Percentiles rank a stretch among this genome's conserved stretches.
These are phyloP conservation scores for Argya squamiceps DNA, from an alignment of 2,797 vertebrate genomes.

Conservation along the genomic window DNA sequence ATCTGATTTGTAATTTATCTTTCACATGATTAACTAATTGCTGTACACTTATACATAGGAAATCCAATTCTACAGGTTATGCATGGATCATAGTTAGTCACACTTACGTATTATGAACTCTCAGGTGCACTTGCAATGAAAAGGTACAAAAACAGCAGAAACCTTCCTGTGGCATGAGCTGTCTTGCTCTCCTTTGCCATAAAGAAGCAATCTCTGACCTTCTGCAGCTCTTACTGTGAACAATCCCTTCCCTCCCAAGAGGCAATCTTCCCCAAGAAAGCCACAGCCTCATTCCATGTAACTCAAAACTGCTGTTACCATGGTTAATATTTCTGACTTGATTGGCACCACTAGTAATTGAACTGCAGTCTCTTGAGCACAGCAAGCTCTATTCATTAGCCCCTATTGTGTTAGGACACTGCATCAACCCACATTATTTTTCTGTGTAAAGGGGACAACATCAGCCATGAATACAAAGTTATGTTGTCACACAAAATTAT, in stretches of 20 bases:
- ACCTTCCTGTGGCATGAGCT: not conserved
- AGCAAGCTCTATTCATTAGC: conserved; percentile 64
- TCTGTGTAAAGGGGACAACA: conserved; percentile 6
- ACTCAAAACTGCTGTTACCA: conserved; percentile 52
- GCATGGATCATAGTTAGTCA: not conserved
- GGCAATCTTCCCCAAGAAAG: not conserved
- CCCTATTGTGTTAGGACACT: conserved; percentile 58
- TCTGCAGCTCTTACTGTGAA: not conserved
- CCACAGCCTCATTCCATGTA: not conserved
- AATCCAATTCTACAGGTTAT: not conserved
- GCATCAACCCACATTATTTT: conserved; percentile 53
- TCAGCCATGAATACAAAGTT: conserved; percentile 49
- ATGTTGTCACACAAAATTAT: conserved; percentile 27
- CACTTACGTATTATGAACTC: not conserved
- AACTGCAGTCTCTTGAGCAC: conserved; percentile 56
- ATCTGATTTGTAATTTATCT: not conserved
- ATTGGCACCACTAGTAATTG: conserved; percentile 66
- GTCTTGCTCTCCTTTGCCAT: not conserved
- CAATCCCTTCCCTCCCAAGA: conserved; percentile 11
- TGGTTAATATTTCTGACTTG: conserved; percentile 68
- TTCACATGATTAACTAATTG: not conserved
- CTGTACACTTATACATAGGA: not conserved
- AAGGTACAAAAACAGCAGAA: not conserved
- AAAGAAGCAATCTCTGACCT: not conserved
- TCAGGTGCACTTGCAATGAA: not conserved